Conservation (phyloP, 2,113 vertebrate species). For the Indicator maculatus region DNA sequence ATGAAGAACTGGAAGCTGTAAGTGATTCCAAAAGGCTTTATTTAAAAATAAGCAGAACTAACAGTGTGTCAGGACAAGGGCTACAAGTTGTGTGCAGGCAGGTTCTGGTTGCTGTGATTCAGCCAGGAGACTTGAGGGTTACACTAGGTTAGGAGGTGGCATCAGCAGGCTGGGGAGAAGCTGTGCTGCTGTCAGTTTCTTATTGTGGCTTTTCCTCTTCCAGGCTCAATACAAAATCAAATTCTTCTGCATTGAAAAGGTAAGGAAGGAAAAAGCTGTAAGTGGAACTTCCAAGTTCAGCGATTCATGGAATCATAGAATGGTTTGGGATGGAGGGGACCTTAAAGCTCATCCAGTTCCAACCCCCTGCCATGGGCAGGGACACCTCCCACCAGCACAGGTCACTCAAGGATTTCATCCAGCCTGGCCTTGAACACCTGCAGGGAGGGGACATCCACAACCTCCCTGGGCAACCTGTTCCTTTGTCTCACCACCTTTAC, state of each 20-base stretch:
- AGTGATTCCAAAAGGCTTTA: slow-evolving; percentile 40
- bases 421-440: too few species aligned
- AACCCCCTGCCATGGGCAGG: too few species aligned
- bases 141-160: not conserved
- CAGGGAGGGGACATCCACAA: too few species aligned
- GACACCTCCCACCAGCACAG: too few species aligned
- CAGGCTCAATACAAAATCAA: slow-evolving; percentile 90
- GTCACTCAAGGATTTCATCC: too few species aligned
- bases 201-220: slow-evolving; percentile 83
- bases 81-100: not conserved
- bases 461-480: too few species aligned
- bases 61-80: not conserved
- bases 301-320: too few species aligned
- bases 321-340: too few species aligned
- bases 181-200: slow-evolving; percentile 20
- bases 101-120: not conserved
- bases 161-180: not conserved
- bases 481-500: too few species aligned
- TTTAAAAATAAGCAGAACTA: slow-evolving; percentile 57
- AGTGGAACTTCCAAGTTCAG: not conserved
- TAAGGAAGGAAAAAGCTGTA: not conserved
- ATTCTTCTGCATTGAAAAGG: slow-evolving; percentile 83
- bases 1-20: not conserved
- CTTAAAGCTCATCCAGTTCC: too few species aligned
- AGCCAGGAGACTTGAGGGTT: not conserved